These are phyloP conservation scores for Protobothrops mucrosquamatus DNA, from an alignment of 2,113 vertebrate genomes.

Conservation along the genomic window DNA sequence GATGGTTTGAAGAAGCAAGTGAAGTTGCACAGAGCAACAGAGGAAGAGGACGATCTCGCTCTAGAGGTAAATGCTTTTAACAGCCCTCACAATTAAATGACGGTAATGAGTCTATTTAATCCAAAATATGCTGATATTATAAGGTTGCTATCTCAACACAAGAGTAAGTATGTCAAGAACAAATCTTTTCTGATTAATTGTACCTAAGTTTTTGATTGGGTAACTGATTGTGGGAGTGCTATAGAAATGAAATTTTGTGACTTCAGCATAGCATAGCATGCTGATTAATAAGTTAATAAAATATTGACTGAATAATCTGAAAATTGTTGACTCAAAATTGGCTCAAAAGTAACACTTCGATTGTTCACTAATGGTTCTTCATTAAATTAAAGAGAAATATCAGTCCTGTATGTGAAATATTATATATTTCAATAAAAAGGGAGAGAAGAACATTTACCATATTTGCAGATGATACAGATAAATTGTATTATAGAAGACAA, in stretches of 20 bases:
- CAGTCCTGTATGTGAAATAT: background rate
- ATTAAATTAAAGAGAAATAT: background rate
- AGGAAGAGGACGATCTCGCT: slow-evolving; percentile 81
- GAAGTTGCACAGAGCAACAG: slow-evolving; percentile 90
- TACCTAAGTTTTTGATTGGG: background rate
- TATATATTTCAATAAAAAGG: background rate
- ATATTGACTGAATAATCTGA: background rate
- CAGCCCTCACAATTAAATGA: background rate
- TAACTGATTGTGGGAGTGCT: background rate
- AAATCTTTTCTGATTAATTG: background rate
- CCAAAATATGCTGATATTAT: background rate
- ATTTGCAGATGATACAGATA: background rate
- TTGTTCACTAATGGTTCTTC: background rate
- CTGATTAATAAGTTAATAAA: background rate
- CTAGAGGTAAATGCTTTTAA: slow-evolving; percentile 76
- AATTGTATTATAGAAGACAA: background rate
- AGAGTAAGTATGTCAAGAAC: background rate
- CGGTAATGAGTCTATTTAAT: background rate
- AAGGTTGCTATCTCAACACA: background rate
- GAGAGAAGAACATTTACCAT: background rate
- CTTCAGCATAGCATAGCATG: background rate
- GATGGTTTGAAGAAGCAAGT: slow-evolving; percentile 98
- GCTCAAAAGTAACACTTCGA: background rate
- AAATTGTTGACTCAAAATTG: background rate
- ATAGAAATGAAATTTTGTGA: background rate